Percentiles rank a stretch among this genome's conserved stretches.
Evolutionary conservation across 1,140 invertebrate genomes (phyloP).

Genomic region (Musca vetustissima): DNA sequence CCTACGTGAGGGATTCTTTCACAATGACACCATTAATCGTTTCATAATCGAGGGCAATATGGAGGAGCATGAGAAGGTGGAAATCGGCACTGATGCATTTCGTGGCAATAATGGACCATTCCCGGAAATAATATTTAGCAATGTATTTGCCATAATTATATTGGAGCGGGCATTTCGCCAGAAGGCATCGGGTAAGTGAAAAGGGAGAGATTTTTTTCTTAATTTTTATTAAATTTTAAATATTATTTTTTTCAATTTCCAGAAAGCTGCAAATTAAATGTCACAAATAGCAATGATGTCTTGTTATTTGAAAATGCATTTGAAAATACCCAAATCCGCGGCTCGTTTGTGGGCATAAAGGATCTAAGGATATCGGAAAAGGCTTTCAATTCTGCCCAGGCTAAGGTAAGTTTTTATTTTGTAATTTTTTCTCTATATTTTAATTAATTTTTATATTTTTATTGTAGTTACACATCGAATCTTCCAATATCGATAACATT

Average conservation of each 20-base stretch:
- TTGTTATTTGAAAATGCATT: conserved; percentile 40
- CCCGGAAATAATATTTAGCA: conserved; percentile 43
- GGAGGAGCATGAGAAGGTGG: conserved; percentile 36
- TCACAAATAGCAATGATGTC: conserved; percentile 35
- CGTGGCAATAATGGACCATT: conserved; percentile 39
- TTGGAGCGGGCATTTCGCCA: conserved; percentile 31
- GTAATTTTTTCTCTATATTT: not conserved
- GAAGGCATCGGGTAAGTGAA: conserved; percentile 34
- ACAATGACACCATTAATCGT: conserved; percentile 41
- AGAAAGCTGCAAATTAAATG: conserved; percentile 40
- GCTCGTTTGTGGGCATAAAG: conserved; percentile 33
- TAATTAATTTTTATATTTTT: not conserved
- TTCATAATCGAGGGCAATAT: conserved; percentile 36
- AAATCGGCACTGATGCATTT: conserved; percentile 40
- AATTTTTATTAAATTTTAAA: not conserved
- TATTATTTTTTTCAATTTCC: conserved; percentile 2
- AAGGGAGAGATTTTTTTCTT: conserved; percentile 5
- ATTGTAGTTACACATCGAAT: conserved; percentile 36
- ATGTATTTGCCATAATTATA: conserved; percentile 35
- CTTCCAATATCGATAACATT: conserved; percentile 35
- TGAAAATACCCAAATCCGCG: conserved; percentile 37
- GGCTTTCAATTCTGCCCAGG: conserved; percentile 37
- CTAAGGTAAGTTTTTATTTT: conserved; percentile 37
- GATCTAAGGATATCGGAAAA: conserved; percentile 36
- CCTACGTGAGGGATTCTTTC: conserved; percentile 38